Conservation (phyloP, 2,797 vertebrate species). For the Cossypha heuglini region DNA sequence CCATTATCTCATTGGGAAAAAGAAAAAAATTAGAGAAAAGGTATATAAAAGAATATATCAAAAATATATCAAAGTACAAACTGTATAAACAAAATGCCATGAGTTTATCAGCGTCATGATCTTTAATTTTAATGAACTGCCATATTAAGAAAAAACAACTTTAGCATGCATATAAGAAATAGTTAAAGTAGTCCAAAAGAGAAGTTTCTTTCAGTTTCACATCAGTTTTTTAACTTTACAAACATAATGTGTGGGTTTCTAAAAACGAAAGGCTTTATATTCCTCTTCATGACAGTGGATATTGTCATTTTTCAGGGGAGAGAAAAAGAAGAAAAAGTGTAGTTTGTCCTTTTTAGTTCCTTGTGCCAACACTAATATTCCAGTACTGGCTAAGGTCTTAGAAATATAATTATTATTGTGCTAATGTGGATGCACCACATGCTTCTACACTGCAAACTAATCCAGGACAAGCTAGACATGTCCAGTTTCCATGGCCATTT, state of each 20-base stretch:
- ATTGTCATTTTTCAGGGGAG: background rate
- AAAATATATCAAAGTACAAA: background rate
- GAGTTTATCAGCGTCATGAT: accelerated
- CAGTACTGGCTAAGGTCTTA: background rate
- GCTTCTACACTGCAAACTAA: background rate
- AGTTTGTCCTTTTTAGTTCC: background rate
- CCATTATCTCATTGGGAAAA: background rate
- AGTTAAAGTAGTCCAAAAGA: background rate
- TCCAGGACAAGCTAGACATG: background rate
- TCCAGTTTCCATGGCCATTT: background rate
- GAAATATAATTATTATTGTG: background rate
- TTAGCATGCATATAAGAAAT: background rate
- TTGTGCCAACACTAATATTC: background rate
- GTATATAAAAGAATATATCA: background rate
- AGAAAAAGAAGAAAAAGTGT: background rate
- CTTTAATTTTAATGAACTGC: background rate
- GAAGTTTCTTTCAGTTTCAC: background rate
- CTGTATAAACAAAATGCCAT: background rate
- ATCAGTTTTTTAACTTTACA: background rate
- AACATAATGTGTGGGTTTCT: accelerated
- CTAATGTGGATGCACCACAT: background rate
- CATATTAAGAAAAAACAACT: background rate
- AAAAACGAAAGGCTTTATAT: accelerated
- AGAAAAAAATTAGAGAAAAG: background rate
- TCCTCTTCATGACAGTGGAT: background rate